Evolutionary conservation across 2,888 invertebrate genomes (phyloP).

Genomic region (Gastracanthus pulcherrimus): DNA sequence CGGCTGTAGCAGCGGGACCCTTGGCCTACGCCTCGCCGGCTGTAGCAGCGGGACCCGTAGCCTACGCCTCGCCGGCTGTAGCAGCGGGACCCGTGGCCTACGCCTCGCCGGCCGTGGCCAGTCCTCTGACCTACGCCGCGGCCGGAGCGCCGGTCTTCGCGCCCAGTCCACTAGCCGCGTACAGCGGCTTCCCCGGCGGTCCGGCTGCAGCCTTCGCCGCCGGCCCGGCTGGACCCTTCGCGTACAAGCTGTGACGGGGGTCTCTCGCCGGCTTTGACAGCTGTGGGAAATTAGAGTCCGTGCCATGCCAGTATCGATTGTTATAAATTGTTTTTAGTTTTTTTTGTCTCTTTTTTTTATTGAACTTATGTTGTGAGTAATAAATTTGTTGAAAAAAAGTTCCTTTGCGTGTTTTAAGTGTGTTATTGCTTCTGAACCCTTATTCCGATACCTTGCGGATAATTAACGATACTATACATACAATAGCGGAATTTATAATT

Average conservation of each 20-base stretch:
- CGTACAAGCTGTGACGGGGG: constrained; percentile 59
- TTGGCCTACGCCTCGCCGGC: constrained; percentile 76
- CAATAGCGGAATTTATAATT: too few relatives aligned
- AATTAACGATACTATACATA: too few relatives aligned
- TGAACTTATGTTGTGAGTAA: background rate
- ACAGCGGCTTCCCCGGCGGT: constrained; percentile 60
- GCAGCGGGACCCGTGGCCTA: constrained; percentile 67
- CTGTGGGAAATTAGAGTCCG: background rate
- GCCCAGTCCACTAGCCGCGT: too few relatives aligned
- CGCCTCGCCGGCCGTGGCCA: constrained; percentile 66
- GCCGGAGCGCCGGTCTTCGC: constrained; percentile 64
- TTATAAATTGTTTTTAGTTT: background rate
- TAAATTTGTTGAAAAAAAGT: background rate
- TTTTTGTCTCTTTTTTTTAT: background rate
- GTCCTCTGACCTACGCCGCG: constrained; percentile 74
- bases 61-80: constrained; percentile 60
- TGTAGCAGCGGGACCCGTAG: constrained; percentile 71
- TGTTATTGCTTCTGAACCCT: background rate
- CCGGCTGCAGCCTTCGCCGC: constrained; percentile 60
- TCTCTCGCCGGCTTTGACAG: background rate
- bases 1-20: constrained; percentile 77
- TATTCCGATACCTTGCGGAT: too few relatives aligned
- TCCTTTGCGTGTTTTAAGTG: too few relatives aligned
- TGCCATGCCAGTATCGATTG: constrained; percentile 19
- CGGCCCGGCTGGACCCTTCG: constrained; percentile 58